Evolutionary conservation across 2,888 invertebrate species (phyloP), one percentile per base, ranked within the genome.

Genomic region (Macrophya annulata): DNA sequence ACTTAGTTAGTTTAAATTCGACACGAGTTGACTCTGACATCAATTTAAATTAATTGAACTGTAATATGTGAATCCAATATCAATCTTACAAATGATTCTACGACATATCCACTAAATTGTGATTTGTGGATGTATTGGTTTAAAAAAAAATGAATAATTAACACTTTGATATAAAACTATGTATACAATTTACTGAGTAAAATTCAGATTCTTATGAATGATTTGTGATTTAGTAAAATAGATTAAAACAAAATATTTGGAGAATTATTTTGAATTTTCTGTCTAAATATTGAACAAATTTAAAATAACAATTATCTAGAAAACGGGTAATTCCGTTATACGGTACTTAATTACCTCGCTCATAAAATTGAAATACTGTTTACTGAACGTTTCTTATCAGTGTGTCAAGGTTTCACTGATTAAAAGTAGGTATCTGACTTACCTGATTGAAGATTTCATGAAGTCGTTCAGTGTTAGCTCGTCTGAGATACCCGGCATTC

Each of bases 401-500:
- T 68, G 37, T 15, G 25, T 68, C 31, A 68, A 68, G 31, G 68
- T 37, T 68, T 10, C 21, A 21, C 40, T 45, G 45, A 74, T 74
- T 84, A 76, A 62, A 51, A 84, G n/a, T 37, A 45, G 40, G 43
- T n/a, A n/a, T 82, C 31, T 48, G 74, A 59, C 89, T 92, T 91
- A 95, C 96, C 95, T 95, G 98, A 89, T 96, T 94, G 94, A 99
- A 99, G 93, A 99, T 97, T 90, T 97, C 97, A 94, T 96, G 96
- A 88, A 99, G 96, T 90, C 96, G 96, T 86, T 98, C 97, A 90
- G 97, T 96, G 93, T 97, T 97, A 86, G 99, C 99, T 93, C 99
- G 96, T 94, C 97, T 98, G 92, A 98, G 95, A 94, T 97, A 97
- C 93, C 97, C 97, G 94, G 97, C 96, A 94, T 97, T 97, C 98